Base-by-base conservation (phyloP, 1,140 invertebrate genomes). In the Orussus abietinus region DNA sequence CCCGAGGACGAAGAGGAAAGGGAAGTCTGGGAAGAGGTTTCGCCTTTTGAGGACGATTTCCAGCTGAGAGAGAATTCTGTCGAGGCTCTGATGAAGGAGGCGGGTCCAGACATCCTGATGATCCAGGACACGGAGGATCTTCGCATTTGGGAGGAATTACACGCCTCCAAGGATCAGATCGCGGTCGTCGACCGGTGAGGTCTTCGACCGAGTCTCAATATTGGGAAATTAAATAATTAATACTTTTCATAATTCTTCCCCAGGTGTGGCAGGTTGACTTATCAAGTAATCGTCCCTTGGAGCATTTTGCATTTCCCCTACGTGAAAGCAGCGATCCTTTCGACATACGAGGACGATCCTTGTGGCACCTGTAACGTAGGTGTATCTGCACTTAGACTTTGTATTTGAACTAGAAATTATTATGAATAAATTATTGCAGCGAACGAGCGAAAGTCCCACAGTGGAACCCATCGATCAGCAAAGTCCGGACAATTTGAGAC, bases 251-350 rank as follows among this genome's bases (percentile, higher is more conserved):
- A 20, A 36, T 15, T 36, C 25, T 15, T 14, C 53, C 55, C 14
- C 48, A 71, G 69, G 11, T 74, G 70, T 38, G 68, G 69, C 1
- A 62, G 47, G 42, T 17, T 73, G 25, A 53, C 64, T 0, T 74
- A 70, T 43, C 59, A 72, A 44, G 52, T 73, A 0, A 66, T 70
- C 4, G 52, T 62, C 4, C 71, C 71, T 1, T 74, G 65, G 66
- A 73, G 70, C 38, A 66, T 66, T 39, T 29, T 69, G 9, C 59
- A 66, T n/a, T 66, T 66, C 38, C 66, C 69, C 3, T 72, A 72
- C 29, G 65, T 72, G 1, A 71, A 68, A 49, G 69, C 65, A 1
- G 67, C 69, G 11, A 64, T 72, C 21, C 46, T 70, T 22, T 68
- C 68, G 6, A 72, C 71, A 0, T 59, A 64, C 30, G 51, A 61